phyloP scores from a whole-genome alignment of 2,888 invertebrate genomes.

The Beris chalybata region DNA sequence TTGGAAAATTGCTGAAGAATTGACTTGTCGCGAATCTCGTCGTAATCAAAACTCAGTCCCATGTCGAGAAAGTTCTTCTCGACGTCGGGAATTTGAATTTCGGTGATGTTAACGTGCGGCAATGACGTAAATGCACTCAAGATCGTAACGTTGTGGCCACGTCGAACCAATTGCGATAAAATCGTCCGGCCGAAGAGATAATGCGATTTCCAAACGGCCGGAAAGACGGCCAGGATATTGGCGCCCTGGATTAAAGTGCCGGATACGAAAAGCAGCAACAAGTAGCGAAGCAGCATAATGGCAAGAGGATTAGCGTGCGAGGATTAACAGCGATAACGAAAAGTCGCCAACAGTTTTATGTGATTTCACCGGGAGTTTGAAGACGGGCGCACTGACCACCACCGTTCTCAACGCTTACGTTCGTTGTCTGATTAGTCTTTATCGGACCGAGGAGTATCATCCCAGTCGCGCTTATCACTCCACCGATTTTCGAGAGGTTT shows the following conservation, averaged over 20 bases:
- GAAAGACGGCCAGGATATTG: conserved; percentile 53
- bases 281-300: conserved; percentile 7
- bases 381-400: too few species aligned
- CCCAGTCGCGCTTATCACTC: too few species aligned
- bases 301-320: background rate
- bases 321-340: conserved; percentile 1
- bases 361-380: too few species aligned
- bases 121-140: conserved; percentile 49
- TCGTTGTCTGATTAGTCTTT: too few species aligned
- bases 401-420: too few species aligned
- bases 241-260: conserved; percentile 40
- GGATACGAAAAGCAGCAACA: background rate
- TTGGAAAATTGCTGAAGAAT: conserved; percentile 52
- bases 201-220: conserved; percentile 54
- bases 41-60: conserved; percentile 51
- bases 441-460: too few species aligned
- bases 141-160: conserved; percentile 50
- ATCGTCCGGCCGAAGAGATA: conserved; percentile 51
- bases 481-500: too few species aligned
- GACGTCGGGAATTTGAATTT: conserved; percentile 50
- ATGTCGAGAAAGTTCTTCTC: conserved; percentile 52
- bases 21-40: conserved; percentile 50
- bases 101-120: conserved; percentile 45
- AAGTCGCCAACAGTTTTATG: too few species aligned
- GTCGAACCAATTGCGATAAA: conserved; percentile 47